These are phyloP conservation scores for Cyrtonyx montezumae DNA, from an alignment of 2,113 vertebrate species.

Conservation along the genomic window DNA sequence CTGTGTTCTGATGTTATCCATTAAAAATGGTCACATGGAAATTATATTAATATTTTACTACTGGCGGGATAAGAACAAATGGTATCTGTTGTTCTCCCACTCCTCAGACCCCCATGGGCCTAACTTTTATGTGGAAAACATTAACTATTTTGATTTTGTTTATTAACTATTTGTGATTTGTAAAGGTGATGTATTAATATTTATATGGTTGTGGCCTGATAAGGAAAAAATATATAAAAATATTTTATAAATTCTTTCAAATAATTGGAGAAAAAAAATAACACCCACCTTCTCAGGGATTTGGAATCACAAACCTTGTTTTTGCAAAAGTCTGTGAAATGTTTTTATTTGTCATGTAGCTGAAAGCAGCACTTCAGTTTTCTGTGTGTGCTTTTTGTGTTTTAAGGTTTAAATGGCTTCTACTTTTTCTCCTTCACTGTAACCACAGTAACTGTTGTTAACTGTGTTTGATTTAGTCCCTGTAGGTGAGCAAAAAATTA, in stretches of 20 bases:
- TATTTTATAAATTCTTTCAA: neutral
- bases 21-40: neutral
- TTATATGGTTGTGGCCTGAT: neutral
- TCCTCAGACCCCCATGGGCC: neutral
- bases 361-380: neutral
- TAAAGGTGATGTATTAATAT: neutral
- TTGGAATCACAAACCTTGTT: neutral
- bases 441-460: slow-evolving; percentile 77
- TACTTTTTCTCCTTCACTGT: slow-evolving; percentile 35
- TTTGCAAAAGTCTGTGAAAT: neutral
- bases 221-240: neutral
- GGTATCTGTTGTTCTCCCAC: neutral
- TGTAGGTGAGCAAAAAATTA: slow-evolving; percentile 61
- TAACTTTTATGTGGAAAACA: neutral
- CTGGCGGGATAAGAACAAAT: neutral
- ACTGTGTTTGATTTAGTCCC: slow-evolving; percentile 67
- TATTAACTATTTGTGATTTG: neutral
- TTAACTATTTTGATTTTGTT: neutral
- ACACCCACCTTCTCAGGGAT: neutral
- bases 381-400: slow-evolving; percentile 15
- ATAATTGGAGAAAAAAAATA: neutral
- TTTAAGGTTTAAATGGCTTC: slow-evolving; percentile 61
- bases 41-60: neutral
- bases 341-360: neutral
- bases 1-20: slow-evolving; percentile 13